Percentiles rank a stretch among this genome's conserved stretches.
These are phyloP conservation scores for Phragmatobia fuliginosa DNA, from an alignment of 2,888 invertebrate species.

Conservation along the genomic window DNA sequence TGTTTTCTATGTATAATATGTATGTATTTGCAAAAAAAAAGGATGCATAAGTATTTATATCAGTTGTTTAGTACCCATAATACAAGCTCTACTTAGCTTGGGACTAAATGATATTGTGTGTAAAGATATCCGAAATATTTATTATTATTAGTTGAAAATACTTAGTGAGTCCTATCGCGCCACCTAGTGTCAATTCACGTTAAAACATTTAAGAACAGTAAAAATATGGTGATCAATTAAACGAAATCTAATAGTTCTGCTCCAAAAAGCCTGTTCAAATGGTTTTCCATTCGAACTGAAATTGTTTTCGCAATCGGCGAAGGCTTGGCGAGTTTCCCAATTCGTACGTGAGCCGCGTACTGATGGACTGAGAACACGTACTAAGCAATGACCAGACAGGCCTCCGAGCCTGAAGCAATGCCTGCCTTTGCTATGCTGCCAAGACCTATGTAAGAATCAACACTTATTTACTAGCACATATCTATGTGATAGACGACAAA, in stretches of 20 bases:
- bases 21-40: too few relatives aligned
- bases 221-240: conserved; percentile 49
- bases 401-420: conserved; percentile 36
- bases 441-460: conserved; percentile 8
- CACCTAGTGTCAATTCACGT: background rate
- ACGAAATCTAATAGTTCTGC: conserved; percentile 49
- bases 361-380: conserved; percentile 31
- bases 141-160: too few relatives aligned
- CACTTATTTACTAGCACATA: background rate
- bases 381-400: conserved; percentile 20
- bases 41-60: too few relatives aligned
- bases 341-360: conserved; percentile 54
- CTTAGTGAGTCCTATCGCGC: background rate
- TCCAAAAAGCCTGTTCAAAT: conserved; percentile 48
- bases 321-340: conserved; percentile 56
- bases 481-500: background rate
- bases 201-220: conserved; percentile 10
- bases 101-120: too few relatives aligned
- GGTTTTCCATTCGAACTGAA: conserved; percentile 52
- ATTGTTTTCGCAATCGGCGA: conserved; percentile 60
- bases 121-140: too few relatives aligned
- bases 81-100: too few relatives aligned
- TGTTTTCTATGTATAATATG: too few relatives aligned
- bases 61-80: too few relatives aligned
- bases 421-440: conserved; percentile 5